Evolutionary conservation across 2,797 vertebrate genomes (phyloP).

Genomic region (Sebastes goodei): DNA sequence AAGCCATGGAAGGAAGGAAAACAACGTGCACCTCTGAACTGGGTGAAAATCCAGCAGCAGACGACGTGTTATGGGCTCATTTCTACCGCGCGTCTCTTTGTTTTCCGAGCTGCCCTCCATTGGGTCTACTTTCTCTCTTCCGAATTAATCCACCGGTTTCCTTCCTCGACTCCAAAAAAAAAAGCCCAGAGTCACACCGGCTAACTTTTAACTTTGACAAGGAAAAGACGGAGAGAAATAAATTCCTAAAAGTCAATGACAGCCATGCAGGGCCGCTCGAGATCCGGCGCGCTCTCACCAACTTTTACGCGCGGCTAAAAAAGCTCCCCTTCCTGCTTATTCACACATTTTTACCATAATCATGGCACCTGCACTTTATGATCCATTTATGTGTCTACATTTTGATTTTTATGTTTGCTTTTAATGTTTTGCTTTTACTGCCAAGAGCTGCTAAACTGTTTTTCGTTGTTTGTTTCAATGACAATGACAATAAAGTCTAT

Average conservation of each 20-base stretch:
- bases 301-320: slow-evolving; percentile 62
- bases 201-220: slow-evolving; percentile 52
- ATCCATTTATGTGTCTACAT: too few relatives aligned
- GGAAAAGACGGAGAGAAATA: slow-evolving; percentile 37
- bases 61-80: slow-evolving; percentile 72
- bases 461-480: too few relatives aligned
- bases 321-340: slow-evolving; percentile 42
- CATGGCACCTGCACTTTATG: too few relatives aligned
- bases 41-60: slow-evolving; percentile 81
- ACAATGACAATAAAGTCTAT: too few relatives aligned
- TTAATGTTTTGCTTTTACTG: too few relatives aligned
- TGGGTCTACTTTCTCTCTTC: slow-evolving; percentile 37
- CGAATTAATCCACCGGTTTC: slow-evolving; percentile 61
- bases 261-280: slow-evolving; percentile 30
- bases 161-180: slow-evolving; percentile 45
- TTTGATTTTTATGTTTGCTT: too few relatives aligned
- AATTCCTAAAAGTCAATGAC: slow-evolving; percentile 11
- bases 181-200: slow-evolving; percentile 28
- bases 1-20: slow-evolving; percentile 63
- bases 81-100: slow-evolving; percentile 78
- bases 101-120: slow-evolving; percentile 79
- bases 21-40: slow-evolving; percentile 84
- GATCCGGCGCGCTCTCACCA: slow-evolving; percentile 32
- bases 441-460: too few relatives aligned
- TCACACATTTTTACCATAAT: slow-evolving; percentile 21